Evolutionary conservation across 2,113 vertebrate genomes (phyloP), one percentile per base, ranked within the genome.

Genomic region (Corythornis madagascariensis): DNA sequence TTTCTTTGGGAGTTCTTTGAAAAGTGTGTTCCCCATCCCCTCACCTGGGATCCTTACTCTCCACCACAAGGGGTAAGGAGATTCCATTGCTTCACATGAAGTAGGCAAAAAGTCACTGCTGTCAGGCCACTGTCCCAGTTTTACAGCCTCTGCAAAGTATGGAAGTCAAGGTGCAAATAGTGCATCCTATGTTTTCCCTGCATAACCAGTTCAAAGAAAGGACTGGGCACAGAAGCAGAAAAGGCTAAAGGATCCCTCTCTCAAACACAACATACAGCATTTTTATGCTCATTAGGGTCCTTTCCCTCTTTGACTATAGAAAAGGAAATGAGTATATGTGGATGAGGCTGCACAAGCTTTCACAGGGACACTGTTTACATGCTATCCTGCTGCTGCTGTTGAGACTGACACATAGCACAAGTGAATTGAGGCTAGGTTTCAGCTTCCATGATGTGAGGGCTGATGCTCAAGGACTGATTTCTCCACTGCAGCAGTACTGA

Each of bases 301-400:
- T 50, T 70, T 90, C n/a, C 40, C 35, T 43, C 63, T 70, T 81
- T 53, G 80, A 53, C 73, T 78, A 31, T 43, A 73, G 87, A 89
- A 86, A 91, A 86, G 85, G 72, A 89, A 83, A 91, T 11, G 45
- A 18, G 52, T 73, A 53, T 86, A 33, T 52, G 40, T 59, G 48
- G n/a, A 33, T 31, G 66, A 74, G 63, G 79, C 83, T 76, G 89
- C 89, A 91, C 76, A 71, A 94, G 73, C 90, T 92, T 92, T 87
- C 64, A 50, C 61, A 73, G 47, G 50, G 78, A 64, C 71, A 13
- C n/a, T 13, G 40, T 3, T 13, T 56, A 13, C 4, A 22, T 56
- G 70, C 92, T 86, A 87, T 35, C 77, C 92, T 89, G 92, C 63
- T 25, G 4, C 74, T 91, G 26, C 5, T 48, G 42, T 3, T 1